phyloP scores from a whole-genome alignment of 2,113 vertebrate species.

The Triplophysa dalaica region DNA sequence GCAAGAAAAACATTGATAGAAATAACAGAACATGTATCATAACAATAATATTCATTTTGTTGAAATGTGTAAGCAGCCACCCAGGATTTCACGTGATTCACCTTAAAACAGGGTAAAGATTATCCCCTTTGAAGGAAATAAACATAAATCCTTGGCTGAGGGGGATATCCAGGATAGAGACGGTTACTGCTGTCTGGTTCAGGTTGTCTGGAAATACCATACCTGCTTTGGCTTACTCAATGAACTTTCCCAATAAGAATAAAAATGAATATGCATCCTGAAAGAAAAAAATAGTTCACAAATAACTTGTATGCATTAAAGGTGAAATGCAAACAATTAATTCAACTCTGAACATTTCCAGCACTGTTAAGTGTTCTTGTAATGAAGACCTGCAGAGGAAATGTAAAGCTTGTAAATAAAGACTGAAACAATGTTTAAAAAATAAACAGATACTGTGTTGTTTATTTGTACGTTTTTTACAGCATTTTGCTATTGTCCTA shows the following conservation, averaged over 20 bases:
- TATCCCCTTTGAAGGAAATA: constrained; percentile 56
- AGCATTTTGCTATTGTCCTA: no score
- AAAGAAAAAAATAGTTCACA: constrained; percentile 60
- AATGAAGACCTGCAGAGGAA: constrained; percentile 87
- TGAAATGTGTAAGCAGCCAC: constrained; percentile 66
- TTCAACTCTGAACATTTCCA: constrained; percentile 72
- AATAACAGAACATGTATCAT: constrained; percentile 82
- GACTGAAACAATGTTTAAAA: constrained; percentile 55
- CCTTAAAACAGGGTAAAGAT: constrained; percentile 74
- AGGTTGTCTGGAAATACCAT: constrained; percentile 63
- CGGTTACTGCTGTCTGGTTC: constrained; percentile 56
- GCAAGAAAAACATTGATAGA: constrained; percentile 76
- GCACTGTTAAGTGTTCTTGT: constrained; percentile 79
- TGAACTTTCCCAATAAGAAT: constrained; percentile 69
- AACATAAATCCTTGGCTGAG: constrained; percentile 67
- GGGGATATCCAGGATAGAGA: constrained; percentile 56
- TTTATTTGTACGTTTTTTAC: no score
- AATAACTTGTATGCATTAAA: constrained; percentile 31
- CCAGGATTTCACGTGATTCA: constrained; percentile 73
- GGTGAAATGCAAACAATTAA: constrained; percentile 59
- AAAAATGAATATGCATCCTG: constrained; percentile 59
- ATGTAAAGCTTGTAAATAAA: constrained; percentile 98
- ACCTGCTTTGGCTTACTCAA: constrained; percentile 82
- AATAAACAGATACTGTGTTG: neutral
- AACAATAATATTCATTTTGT: constrained; percentile 76